A percentile compares a stretch with the other conserved stretches of the same genome.
Evolutionary conservation across 2,113 vertebrate species (phyloP).

Genomic region (Passer montanus): DNA sequence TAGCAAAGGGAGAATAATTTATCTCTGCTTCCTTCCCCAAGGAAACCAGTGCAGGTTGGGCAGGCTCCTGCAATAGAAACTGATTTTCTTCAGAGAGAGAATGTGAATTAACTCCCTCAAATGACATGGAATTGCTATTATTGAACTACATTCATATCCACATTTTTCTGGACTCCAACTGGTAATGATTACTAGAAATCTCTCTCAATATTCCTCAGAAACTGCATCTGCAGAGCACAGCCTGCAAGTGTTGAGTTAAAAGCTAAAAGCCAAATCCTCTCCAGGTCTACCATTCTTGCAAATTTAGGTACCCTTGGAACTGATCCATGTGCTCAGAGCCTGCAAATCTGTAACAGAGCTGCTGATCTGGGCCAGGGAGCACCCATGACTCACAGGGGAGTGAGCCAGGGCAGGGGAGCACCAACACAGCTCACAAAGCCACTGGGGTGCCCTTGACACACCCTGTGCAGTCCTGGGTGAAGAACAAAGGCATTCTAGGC

Average conservation of each 20-base stretch:
- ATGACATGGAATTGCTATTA: neutral
- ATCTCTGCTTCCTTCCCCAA: neutral
- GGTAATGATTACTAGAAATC: neutral
- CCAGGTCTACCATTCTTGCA: neutral
- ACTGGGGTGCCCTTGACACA: neutral
- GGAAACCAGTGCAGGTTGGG: neutral
- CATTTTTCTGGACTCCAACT: neutral
- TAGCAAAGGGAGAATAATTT: neutral
- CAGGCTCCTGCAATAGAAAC: neutral
- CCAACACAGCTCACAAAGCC: neutral
- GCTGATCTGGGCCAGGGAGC: neutral
- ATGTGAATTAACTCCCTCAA: neutral
- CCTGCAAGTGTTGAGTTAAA: neutral
- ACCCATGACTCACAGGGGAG: neutral
- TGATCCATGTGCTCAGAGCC: neutral
- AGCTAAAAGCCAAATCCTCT: neutral
- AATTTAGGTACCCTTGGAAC: neutral
- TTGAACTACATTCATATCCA: neutral
- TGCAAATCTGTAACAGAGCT: neutral
- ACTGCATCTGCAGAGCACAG: neutral
- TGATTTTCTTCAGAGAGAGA: neutral
- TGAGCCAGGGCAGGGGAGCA: fast-evolving
- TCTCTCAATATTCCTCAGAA: neutral
- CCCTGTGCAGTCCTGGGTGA: neutral
- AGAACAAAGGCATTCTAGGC: slow-evolving; percentile 28